Evolutionary conservation across 2,888 invertebrate genomes (phyloP).

Genomic region (Tridacna gigas): DNA sequence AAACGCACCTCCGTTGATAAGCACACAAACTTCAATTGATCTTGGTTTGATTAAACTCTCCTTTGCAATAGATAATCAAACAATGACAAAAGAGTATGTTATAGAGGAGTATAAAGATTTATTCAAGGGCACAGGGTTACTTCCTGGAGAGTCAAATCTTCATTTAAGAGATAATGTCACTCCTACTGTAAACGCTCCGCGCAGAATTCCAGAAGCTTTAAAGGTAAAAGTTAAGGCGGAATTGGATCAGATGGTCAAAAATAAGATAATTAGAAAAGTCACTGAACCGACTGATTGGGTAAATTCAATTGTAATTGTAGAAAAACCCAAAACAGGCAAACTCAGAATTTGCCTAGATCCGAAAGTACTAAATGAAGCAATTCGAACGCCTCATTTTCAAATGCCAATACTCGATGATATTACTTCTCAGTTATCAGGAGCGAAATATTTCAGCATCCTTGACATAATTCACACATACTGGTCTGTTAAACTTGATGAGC

Average conservation of each 20-base stretch:
- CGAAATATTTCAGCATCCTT: too few species aligned
- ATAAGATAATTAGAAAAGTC: conserved; percentile 32
- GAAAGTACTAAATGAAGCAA: conserved; percentile 50
- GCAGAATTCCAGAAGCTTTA: conserved; percentile 41
- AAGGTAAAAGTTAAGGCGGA: conserved; percentile 30
- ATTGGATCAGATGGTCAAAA: conserved; percentile 35
- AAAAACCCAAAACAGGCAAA: conserved; percentile 47
- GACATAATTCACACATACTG: too few species aligned
- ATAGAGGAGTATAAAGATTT: too few species aligned
- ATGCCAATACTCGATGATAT: too few species aligned
- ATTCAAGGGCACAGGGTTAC: conserved; percentile 37
- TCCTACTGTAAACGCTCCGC: conserved; percentile 39
- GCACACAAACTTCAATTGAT: too few species aligned
- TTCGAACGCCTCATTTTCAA: conserved; percentile 47
- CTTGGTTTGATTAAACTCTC: too few species aligned
- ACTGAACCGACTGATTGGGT: too few species aligned
- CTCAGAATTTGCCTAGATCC: conserved; percentile 59
- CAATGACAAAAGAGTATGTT: too few species aligned
- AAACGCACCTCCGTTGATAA: too few species aligned
- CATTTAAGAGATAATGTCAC: conserved; percentile 14
- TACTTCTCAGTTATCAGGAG: too few species aligned
- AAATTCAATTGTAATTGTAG: conserved; percentile 37
- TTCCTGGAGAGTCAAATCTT: conserved; percentile 41
- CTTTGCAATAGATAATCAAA: too few species aligned
- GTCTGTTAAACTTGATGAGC: too few species aligned